Conservation (phyloP, 2,888 invertebrate species). For the Sisyra nigra region DNA sequence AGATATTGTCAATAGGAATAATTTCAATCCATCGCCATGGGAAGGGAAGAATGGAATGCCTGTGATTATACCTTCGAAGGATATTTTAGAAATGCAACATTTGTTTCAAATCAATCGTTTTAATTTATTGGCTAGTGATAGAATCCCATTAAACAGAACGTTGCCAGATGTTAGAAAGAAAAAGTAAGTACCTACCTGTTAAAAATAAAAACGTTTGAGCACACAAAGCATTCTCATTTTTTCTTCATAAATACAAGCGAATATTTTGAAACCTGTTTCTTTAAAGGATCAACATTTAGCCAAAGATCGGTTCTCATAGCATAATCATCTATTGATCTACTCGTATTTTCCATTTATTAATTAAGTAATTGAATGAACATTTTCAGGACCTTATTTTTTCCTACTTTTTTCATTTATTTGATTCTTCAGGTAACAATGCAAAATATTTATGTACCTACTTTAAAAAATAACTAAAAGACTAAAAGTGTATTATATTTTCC, state of each 20-base stretch:
- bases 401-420: too few relatives aligned
- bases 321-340: too few relatives aligned
- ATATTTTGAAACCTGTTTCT: background rate
- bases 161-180: conserved; percentile 72
- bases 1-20: conserved; percentile 61
- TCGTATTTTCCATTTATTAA: too few relatives aligned
- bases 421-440: too few relatives aligned
- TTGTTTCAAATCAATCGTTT: conserved; percentile 73
- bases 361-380: too few relatives aligned
- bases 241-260: background rate
- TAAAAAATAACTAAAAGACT: too few relatives aligned
- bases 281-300: background rate
- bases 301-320: too few relatives aligned
- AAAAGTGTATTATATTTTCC: too few relatives aligned
- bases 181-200: conserved; percentile 33
- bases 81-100: conserved; percentile 59
- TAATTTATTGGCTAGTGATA: conserved; percentile 76
- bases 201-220: too few relatives aligned
- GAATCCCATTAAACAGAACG: conserved; percentile 68
- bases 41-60: conserved; percentile 70
- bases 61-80: conserved; percentile 57
- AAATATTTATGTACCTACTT: too few relatives aligned
- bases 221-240: background rate
- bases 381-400: too few relatives aligned
- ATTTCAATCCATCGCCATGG: conserved; percentile 53